Evolutionary conservation across 2,113 vertebrate genomes (phyloP), one percentile per base, ranked within the genome.

Genomic region (Forbesichthys papilliferus): DNA sequence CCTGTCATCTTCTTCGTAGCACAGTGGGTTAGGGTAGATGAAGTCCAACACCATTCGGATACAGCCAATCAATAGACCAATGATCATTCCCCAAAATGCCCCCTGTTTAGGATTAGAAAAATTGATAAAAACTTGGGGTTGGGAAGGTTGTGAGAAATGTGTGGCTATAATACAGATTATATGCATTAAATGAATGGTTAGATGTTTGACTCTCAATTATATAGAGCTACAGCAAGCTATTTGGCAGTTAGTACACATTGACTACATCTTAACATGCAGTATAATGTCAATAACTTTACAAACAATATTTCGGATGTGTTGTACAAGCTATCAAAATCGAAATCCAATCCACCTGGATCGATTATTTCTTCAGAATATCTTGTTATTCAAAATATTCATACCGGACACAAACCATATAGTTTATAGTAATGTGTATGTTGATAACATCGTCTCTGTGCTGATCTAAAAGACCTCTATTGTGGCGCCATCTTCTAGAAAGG

Each of bases 31-130:
- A 0, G 87, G 82, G 49, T 94, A 99, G 66, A 96, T 56, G 49
- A 99, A 98, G 78, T 99, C 98, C 89, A 99, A 64, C 72, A 93
- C 77, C 95, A 99, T 91, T 14, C 98, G 92, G 8, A 93, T 60
- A 7, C 90, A 49, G 0, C 98, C 98, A 3, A 95, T 80, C 63
- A 90, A 20, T 70, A 99, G 86, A 36, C 98, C 98, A 0, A 92
- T 2, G 51, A 83, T 14, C 60, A 99, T 90, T 16, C 94, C 97
- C 88, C 92, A 96, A 89, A 99, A 99, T 0, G 96, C 96, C 0
- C 97, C 98, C 98, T 99, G 0, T 12, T 10, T 14, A 8, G 36
- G 14, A n/a, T 4, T 5, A n/a, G 34, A 6, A 9, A 46, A 34
- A 61, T 13, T 8, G 13, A 3, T 27, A 27, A 27, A 27, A 16